These are phyloP conservation scores for Xiphophorus maculatus DNA, from an alignment of 2,113 vertebrate genomes.

Conservation along the genomic window DNA sequence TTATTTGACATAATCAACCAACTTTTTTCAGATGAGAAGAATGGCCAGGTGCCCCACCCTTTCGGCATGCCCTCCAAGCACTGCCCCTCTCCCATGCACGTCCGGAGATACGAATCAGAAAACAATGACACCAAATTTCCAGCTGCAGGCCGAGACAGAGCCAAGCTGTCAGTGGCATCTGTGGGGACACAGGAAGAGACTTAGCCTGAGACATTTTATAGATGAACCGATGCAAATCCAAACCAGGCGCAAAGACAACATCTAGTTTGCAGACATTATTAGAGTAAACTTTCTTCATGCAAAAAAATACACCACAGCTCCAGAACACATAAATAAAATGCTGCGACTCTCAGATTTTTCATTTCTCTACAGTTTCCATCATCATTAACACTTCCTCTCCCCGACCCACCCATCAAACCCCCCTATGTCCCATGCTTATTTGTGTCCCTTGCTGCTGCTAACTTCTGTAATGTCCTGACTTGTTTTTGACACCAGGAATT, in stretches of 20 bases:
- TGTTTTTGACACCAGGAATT: slow-evolving; percentile 97
- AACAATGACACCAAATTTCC: slow-evolving; percentile 89
- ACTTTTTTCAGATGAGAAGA: slow-evolving; percentile 99
- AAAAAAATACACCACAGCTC: slow-evolving; percentile 65
- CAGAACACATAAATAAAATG: slow-evolving; percentile 32
- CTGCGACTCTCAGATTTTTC: slow-evolving; percentile 23
- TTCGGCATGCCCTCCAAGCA: slow-evolving; percentile 90
- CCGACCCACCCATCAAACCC: slow-evolving; percentile 14
- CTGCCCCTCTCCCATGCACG: slow-evolving; percentile 80
- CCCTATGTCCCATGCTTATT: slow-evolving; percentile 59
- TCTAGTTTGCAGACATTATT: slow-evolving; percentile 76
- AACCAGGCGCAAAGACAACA: slow-evolving; percentile 68
- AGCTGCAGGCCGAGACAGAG: slow-evolving; percentile 84
- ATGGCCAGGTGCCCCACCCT: slow-evolving; percentile 93
- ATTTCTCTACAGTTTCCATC: slow-evolving; percentile 50
- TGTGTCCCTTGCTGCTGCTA: slow-evolving; percentile 71
- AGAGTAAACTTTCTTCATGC: slow-evolving; percentile 84
- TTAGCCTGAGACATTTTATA: slow-evolving; percentile 75
- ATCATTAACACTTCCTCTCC: slow-evolving; percentile 45
- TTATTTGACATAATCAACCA: slow-evolving; percentile 99
- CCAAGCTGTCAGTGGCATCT: slow-evolving; percentile 83
- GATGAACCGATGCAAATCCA: slow-evolving; percentile 29
- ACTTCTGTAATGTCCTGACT: slow-evolving; percentile 85
- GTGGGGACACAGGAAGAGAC: slow-evolving; percentile 88
- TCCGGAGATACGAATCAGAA: slow-evolving; percentile 87